Percentiles rank a stretch among this genome's conserved stretches.
Evolutionary conservation across 2,797 vertebrate genomes (phyloP).

Genomic region (Cossypha caffra): DNA sequence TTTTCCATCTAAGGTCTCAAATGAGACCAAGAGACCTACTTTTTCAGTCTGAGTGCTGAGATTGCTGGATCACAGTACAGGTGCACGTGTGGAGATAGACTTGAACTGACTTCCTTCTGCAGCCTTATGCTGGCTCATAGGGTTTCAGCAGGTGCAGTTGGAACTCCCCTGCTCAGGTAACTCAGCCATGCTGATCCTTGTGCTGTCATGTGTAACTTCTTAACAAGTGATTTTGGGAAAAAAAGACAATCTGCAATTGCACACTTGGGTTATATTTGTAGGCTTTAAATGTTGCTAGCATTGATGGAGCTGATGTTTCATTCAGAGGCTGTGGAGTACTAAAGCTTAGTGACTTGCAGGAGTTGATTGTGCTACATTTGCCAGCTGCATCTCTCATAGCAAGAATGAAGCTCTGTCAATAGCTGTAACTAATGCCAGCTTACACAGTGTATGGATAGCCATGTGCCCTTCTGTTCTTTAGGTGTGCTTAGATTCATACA

Average conservation of each 20-base stretch:
- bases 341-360: neutral
- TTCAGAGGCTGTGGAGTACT: neutral
- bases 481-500: neutral
- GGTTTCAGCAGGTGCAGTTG: neutral
- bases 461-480: neutral
- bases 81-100: rapidly evolving
- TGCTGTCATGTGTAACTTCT: neutral
- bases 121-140: neutral
- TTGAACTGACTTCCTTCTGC: neutral
- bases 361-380: neutral
- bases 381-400: neutral
- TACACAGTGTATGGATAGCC: neutral
- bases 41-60: neutral
- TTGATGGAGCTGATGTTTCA: neutral
- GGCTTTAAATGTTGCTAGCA: neutral
- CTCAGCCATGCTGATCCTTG: rapidly evolving
- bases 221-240: neutral
- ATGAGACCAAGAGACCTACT: neutral
- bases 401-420: neutral
- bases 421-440: neutral
- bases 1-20: neutral
- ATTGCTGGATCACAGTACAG: neutral
- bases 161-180: neutral
- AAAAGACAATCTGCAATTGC: rapidly evolving
- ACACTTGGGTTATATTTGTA: neutral